Evolutionary conservation across 2,888 invertebrate species (phyloP).

Genomic region (Nesidiocoris tenuis): DNA sequence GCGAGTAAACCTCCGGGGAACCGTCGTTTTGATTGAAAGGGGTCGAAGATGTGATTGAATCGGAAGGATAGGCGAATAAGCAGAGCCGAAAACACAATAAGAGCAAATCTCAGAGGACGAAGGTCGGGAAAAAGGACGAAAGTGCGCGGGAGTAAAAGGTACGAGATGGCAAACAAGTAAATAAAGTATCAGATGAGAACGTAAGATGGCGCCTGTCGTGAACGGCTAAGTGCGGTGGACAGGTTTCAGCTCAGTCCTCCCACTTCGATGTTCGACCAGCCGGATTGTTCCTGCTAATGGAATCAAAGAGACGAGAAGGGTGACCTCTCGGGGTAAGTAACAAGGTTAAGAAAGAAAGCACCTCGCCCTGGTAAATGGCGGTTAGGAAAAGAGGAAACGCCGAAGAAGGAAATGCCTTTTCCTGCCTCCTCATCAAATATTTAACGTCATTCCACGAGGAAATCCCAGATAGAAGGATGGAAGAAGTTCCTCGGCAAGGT

Average conservation of each 20-base stretch:
- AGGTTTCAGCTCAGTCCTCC: slow-evolving; percentile 1
- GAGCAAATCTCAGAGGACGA: slow-evolving; percentile 8
- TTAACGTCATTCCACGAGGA: slow-evolving; percentile 20
- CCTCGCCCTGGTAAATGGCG: background rate
- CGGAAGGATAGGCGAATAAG: background rate
- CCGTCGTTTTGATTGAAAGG: slow-evolving; percentile 23
- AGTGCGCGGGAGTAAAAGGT: background rate
- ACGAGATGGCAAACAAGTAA: slow-evolving; percentile 34
- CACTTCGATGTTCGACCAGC: background rate
- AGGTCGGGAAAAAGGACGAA: background rate
- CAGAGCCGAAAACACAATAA: background rate
- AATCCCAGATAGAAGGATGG: background rate
- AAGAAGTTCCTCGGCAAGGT: background rate
- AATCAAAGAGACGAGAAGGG: slow-evolving; percentile 32
- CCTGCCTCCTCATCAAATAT: slow-evolving; percentile 25
- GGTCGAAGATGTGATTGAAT: slow-evolving; percentile 26
- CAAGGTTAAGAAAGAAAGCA: slow-evolving; percentile 19
- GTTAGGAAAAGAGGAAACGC: background rate
- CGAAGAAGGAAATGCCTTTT: background rate
- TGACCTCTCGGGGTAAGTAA: slow-evolving; percentile 16
- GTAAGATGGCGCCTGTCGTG: slow-evolving; percentile 35
- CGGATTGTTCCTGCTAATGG: slow-evolving; percentile 28
- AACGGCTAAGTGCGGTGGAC: slow-evolving; percentile 35
- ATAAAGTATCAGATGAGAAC: slow-evolving; percentile 37
- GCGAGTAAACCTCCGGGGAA: background rate